Percentiles rank a stretch among this genome's conserved stretches.
These are phyloP conservation scores for Tiaroga cobitis DNA, from an alignment of 2,797 vertebrate genomes.

Conservation along the genomic window DNA sequence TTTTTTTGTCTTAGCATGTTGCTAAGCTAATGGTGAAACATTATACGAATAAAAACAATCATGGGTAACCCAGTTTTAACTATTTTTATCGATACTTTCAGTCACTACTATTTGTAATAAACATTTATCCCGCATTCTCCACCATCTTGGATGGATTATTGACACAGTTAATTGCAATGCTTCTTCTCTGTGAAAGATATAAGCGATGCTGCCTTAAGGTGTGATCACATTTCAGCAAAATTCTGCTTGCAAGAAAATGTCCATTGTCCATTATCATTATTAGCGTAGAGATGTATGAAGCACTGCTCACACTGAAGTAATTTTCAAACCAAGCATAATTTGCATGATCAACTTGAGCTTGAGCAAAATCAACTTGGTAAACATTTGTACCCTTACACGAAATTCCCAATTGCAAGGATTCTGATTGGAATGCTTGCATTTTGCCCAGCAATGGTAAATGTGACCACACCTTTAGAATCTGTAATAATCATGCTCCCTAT, in stretches of 20 bases:
- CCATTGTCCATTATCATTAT: background rate
- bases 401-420: background rate
- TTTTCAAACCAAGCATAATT: background rate
- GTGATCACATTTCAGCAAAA: background rate
- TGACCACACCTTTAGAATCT: background rate
- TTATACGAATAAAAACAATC: background rate
- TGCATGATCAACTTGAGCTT: background rate
- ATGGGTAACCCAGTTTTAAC: background rate
- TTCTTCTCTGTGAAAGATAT: background rate
- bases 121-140: background rate
- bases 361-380: background rate
- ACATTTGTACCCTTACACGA: background rate
- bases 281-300: background rate
- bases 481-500: background rate
- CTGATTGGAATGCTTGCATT: background rate
- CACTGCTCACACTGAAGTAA: background rate
- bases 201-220: background rate
- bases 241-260: background rate
- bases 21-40: background rate
- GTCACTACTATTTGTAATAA: background rate
- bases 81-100: background rate
- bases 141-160: background rate
- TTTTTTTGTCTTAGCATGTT: background rate
- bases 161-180: background rate
- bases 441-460: background rate